Evolutionary conservation across 2,797 vertebrate genomes (phyloP).

Genomic region (Microctenopoma steveboyesi): DNA sequence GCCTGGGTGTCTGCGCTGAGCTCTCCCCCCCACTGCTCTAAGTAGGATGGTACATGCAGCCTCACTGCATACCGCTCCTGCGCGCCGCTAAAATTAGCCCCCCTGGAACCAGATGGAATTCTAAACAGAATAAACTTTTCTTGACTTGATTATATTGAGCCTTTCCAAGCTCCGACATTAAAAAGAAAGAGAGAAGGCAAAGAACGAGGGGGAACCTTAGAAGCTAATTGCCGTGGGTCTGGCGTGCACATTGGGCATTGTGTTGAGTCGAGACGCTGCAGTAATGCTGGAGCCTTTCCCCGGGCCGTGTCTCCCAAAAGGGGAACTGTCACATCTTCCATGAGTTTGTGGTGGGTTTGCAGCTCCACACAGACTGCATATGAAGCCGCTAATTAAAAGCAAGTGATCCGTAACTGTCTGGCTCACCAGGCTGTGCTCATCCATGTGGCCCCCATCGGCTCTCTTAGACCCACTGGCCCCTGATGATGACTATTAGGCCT

Average conservation of each 20-base stretch:
- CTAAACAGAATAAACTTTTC: slow-evolving; percentile 85
- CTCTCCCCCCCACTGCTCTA: slow-evolving; percentile 59
- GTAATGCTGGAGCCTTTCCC: slow-evolving; percentile 71
- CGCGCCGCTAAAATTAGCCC: slow-evolving; percentile 81
- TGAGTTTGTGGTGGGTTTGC: slow-evolving; percentile 75
- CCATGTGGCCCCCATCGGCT: slow-evolving; percentile 72
- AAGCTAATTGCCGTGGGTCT: slow-evolving; percentile 83
- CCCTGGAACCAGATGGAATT: slow-evolving; percentile 84
- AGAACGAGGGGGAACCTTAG: slow-evolving; percentile 74
- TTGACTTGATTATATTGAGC: slow-evolving; percentile 86
- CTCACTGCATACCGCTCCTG: slow-evolving; percentile 78
- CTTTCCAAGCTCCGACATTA: slow-evolving; percentile 82
- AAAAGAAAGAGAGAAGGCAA: slow-evolving; percentile 78
- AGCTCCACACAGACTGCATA: slow-evolving; percentile 75
- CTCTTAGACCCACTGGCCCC: slow-evolving; percentile 45
- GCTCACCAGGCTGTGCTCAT: slow-evolving; percentile 74
- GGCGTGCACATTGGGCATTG: slow-evolving; percentile 81
- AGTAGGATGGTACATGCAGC: slow-evolving; percentile 83
- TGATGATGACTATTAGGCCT: slow-evolving; percentile 32
- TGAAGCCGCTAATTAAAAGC: slow-evolving; percentile 81
- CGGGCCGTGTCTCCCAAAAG: slow-evolving; percentile 65
- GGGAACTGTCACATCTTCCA: slow-evolving; percentile 77
- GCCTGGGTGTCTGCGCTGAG: slow-evolving; percentile 83
- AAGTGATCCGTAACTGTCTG: slow-evolving; percentile 79
- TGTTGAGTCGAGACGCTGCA: slow-evolving; percentile 76